Conservation (phyloP, 2,888 invertebrate genomes). For the Ctena decussata region DNA sequence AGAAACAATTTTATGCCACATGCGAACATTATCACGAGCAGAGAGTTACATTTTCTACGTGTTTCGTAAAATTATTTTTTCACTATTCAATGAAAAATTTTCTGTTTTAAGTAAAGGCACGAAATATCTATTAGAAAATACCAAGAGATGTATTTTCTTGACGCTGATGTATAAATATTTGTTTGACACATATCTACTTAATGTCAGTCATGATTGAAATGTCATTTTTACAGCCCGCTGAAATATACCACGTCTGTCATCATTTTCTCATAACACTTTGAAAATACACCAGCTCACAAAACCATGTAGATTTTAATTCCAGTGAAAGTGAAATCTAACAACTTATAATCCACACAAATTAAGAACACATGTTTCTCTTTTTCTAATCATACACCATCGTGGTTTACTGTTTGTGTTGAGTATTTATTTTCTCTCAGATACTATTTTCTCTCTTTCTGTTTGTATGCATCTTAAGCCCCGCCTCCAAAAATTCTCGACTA, state of each 20-base stretch:
- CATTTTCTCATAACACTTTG: background rate
- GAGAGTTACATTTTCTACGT: no score
- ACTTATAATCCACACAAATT: background rate
- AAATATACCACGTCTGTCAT: background rate
- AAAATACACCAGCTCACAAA: slow-evolving; percentile 1
- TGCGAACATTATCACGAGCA: background rate
- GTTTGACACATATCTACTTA: slow-evolving; percentile 5
- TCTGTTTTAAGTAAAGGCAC: no score
- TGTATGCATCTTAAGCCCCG: background rate
- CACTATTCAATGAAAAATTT: no score
- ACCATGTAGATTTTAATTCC: background rate
- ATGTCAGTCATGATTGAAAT: slow-evolving; percentile 10
- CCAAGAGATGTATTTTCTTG: background rate
- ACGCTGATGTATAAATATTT: slow-evolving; percentile 2
- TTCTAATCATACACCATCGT: slow-evolving; percentile 5
- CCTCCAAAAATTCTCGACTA: background rate
- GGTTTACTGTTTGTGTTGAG: background rate
- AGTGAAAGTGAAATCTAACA: background rate
- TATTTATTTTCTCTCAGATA: slow-evolving; percentile 2
- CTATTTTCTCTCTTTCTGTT: background rate
- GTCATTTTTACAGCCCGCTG: background rate
- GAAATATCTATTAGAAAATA: no score
- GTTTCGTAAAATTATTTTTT: no score
- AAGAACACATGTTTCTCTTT: background rate
- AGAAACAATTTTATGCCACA: background rate